Evolutionary conservation across 1,140 invertebrate species (phyloP), one percentile per base, ranked within the genome.

Genomic region (Pseudomyrmex gracilis): DNA sequence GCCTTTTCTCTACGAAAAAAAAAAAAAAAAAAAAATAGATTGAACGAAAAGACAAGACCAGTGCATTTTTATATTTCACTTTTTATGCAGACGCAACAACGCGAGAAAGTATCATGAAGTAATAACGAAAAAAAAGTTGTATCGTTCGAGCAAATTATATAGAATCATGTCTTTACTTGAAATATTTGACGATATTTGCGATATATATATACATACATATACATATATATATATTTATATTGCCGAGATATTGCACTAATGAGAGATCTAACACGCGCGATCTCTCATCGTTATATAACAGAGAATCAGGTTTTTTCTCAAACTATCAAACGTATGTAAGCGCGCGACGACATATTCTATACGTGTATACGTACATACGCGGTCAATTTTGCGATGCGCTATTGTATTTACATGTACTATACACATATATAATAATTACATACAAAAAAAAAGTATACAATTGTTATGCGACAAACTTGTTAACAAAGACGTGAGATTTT

Each of bases 1-100:
- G 34, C 34, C 34, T 13, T 34, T 68, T 15, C 20, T 80, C 53
- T 22, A 17, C 47, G 24, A 24, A 24, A 24, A 24, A 24, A 24
- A 24, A 24, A 24, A 24, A 24, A 7, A 34, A 34, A 34, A 34
- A 34, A 34, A 82, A n/a, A 45, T 74, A 15, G 51, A 68, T 55
- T 20, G n/a, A 10, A 57, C 5, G 0, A 82, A 57, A 34, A 53
- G 51, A 9, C 55, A 55, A 57, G 49, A 9, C 22, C 58, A 78
- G 74, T 80, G 66, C 85, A 87, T 89, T 90, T 90, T 87, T 87
- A 87, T 90, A 90, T 85, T 78, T 85, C 73, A 82, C 73, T 90
- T 89, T 86, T 86, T 83, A 90, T 67, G 63, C 43, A 24, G 83
- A 67, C 15, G 2, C 1, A 34, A 34, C 34, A 34, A 68, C 24